Conservation (phyloP, 1,140 invertebrate species). For the Triops longicaudatus region DNA sequence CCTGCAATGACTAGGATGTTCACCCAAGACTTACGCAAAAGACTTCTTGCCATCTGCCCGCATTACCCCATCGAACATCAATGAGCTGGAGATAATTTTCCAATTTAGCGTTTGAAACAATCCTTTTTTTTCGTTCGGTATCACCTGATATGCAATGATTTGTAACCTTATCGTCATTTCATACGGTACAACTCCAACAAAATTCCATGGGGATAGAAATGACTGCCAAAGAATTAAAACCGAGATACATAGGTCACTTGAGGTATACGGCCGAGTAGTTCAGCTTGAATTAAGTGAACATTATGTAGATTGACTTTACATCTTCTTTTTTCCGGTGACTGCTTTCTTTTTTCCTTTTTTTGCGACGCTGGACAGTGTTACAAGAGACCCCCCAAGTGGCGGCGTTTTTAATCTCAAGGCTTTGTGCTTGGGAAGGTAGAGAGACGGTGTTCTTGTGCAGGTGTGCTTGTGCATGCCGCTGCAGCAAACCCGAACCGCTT, state of each 20-base stretch:
- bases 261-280: neutral
- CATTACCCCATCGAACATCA: neutral
- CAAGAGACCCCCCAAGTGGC: conserved; percentile 10
- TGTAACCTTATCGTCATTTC: neutral
- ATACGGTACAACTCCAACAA: neutral
- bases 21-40: neutral
- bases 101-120: neutral
- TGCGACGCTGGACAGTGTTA: neutral
- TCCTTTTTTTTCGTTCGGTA: neutral
- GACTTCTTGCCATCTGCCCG: neutral
- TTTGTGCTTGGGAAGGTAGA: conserved; percentile 12
- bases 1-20: neutral
- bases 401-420: conserved; percentile 3
- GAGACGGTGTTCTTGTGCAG: conserved; percentile 10
- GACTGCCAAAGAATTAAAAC: neutral
- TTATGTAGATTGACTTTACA: neutral
- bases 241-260: neutral
- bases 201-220: neutral
- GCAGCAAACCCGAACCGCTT: conserved; percentile 5
- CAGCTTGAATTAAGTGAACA: neutral
- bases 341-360: neutral
- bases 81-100: neutral
- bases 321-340: neutral
- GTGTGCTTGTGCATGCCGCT: conserved; percentile 4
- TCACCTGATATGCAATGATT: neutral